A percentile compares a stretch with the other conserved stretches of the same genome.
Conservation (phyloP, 2,797 vertebrate genomes). For the Sebastes taczanowskii region DNA sequence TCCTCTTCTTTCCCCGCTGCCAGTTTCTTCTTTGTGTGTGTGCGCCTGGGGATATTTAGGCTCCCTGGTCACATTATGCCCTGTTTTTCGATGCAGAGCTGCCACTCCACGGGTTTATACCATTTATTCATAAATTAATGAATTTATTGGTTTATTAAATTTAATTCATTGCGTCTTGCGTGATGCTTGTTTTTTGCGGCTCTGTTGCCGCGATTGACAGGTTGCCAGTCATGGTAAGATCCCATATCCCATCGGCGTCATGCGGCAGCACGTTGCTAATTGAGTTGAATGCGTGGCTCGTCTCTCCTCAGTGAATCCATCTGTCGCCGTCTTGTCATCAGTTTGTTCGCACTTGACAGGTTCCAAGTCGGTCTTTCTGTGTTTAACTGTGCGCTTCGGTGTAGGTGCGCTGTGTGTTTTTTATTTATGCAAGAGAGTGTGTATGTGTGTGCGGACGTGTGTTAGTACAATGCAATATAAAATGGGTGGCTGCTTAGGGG, state of each 20-base stretch:
- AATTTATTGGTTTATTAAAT: constrained; percentile 79
- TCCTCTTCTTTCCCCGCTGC: constrained; percentile 46
- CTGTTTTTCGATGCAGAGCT: constrained; percentile 68
- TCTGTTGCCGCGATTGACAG: constrained; percentile 79
- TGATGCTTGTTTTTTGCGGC: constrained; percentile 69
- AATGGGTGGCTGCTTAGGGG: constrained; percentile 61
- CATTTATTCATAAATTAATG: constrained; percentile 77
- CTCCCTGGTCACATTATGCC: constrained; percentile 73
- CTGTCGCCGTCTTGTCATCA: constrained; percentile 81
- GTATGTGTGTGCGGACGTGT: not conserved
- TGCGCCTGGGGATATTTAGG: constrained; percentile 59
- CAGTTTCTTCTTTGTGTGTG: constrained; percentile 57
- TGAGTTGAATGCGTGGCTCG: constrained; percentile 80
- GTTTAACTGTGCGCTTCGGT: constrained; percentile 73
- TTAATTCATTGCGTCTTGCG: constrained; percentile 65
- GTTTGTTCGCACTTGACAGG: constrained; percentile 80
- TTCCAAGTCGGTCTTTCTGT: constrained; percentile 74
- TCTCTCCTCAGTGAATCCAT: constrained; percentile 80
- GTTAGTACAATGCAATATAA: constrained; percentile 33
- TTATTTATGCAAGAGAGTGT: constrained; percentile 37
- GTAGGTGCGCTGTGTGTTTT: constrained; percentile 65
- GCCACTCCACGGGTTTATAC: constrained; percentile 62
- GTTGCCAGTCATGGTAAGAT: constrained; percentile 82
- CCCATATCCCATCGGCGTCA: constrained; percentile 76
- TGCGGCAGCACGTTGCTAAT: constrained; percentile 79